These are phyloP conservation scores for Brotula barbata DNA, from an alignment of 2,797 vertebrate genomes.

Conservation along the genomic window DNA sequence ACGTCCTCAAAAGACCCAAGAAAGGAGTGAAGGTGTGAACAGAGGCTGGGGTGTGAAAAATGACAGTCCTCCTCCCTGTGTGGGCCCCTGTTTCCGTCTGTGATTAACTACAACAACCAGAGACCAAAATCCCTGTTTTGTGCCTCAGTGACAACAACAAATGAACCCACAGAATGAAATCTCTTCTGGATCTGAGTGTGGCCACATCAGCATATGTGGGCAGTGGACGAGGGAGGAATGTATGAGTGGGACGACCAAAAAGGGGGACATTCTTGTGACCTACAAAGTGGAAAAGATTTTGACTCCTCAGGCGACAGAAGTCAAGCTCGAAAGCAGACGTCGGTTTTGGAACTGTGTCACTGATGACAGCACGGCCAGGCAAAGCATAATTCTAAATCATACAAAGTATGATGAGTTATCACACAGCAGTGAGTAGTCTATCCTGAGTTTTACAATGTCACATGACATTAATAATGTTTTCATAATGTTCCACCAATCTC, in stretches of 20 bases:
- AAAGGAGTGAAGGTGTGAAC: slow-evolving; percentile 31
- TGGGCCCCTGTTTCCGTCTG: not conserved
- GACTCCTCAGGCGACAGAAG: slow-evolving; percentile 46
- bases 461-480: not conserved
- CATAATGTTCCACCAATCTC: not conserved
- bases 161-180: not conserved
- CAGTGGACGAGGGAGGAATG: slow-evolving; percentile 62
- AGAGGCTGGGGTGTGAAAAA: not conserved
- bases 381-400: slow-evolving; percentile 34
- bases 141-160: slow-evolving; percentile 24
- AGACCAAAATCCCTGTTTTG: not conserved
- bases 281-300: slow-evolving; percentile 52
- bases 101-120: not conserved
- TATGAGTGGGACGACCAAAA: slow-evolving; percentile 68
- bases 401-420: slow-evolving; percentile 12
- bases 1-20: not conserved
- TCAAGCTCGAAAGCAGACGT: slow-evolving; percentile 41
- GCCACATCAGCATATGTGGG: slow-evolving; percentile 48
- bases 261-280: slow-evolving; percentile 64
- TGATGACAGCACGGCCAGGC: slow-evolving; percentile 21
- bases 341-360: slow-evolving; percentile 44
- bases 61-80: not conserved
- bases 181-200: slow-evolving; percentile 31
- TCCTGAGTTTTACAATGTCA: not conserved
- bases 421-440: not conserved